phyloP scores from a whole-genome alignment of 23 tunicate species.

The Halocynthia roretzi region DNA sequence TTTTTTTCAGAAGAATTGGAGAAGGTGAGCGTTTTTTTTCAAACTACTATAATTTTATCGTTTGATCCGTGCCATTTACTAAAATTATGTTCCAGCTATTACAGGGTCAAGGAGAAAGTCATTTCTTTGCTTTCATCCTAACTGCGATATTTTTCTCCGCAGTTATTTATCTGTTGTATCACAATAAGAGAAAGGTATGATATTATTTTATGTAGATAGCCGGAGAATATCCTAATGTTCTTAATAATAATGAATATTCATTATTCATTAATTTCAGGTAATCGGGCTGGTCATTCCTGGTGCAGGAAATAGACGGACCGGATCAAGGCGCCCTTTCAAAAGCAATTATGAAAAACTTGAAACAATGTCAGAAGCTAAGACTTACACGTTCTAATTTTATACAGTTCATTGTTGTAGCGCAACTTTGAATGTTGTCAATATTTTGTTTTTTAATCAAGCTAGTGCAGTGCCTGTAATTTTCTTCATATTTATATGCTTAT shows the following conservation, averaged over 20 bases:
- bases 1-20: no score
- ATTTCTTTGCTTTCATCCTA: conserved; percentile 25
- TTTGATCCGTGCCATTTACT: no score
- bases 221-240: not conserved
- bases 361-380: not conserved
- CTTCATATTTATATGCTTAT: no score
- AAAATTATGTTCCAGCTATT: no score
- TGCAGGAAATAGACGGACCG: not conserved
- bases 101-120: conserved; percentile 13
- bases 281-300: not conserved
- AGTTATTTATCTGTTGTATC: conserved; percentile 24
- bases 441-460: no score
- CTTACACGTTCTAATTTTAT: not conserved
- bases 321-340: not conserved
- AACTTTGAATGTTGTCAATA: no score
- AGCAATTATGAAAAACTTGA: conserved; percentile 8
- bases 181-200: conserved; percentile 40
- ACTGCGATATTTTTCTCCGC: not conserved
- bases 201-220: not conserved
- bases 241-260: not conserved
- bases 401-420: no score
- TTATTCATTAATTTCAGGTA: not conserved
- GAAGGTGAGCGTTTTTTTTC: no score
- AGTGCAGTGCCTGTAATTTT: no score
- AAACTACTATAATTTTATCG: no score